phyloP scores from a whole-genome alignment of 2,113 vertebrate species.

The Halichoeres trimaculatus region DNA sequence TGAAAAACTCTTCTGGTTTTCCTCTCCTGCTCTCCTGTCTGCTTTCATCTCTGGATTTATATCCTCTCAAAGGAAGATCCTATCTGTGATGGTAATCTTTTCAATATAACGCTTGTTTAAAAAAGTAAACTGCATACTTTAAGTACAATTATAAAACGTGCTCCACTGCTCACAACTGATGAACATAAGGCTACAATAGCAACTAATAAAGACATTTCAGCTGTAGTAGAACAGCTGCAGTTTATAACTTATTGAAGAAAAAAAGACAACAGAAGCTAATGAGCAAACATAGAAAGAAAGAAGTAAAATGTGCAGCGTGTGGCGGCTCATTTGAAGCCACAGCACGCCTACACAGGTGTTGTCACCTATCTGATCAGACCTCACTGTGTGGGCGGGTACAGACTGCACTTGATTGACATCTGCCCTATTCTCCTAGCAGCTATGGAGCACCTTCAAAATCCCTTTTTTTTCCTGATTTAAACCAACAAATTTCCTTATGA shows the following conservation, averaged over 20 bases:
- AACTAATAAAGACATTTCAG: not conserved
- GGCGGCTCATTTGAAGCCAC: not conserved
- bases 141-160: conserved; percentile 5
- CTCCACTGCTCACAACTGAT: not conserved
- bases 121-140: conserved; percentile 8
- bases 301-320: not conserved
- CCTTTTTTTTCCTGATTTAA: not conserved
- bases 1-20: conserved; percentile 22
- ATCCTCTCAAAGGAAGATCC: conserved; percentile 12
- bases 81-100: conserved; percentile 14
- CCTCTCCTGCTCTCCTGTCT: conserved; percentile 26
- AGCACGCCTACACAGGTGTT: conserved; percentile 24
- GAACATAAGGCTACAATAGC: not conserved
- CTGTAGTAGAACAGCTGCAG: not conserved
- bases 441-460: conserved; percentile 9
- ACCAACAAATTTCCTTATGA: not conserved
- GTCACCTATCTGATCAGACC: conserved; percentile 4
- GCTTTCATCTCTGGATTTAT: conserved; percentile 29
- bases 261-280: not conserved
- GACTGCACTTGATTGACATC: conserved; percentile 22
- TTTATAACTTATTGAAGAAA: not conserved
- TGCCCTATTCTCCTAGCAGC: not conserved
- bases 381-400: conserved; percentile 18
- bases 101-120: conserved; percentile 6
- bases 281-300: not conserved